Percentiles rank a stretch among this genome's conserved stretches.
phyloP scores from a whole-genome alignment of 1,140 invertebrate genomes.

The Euborellia annulipes region DNA sequence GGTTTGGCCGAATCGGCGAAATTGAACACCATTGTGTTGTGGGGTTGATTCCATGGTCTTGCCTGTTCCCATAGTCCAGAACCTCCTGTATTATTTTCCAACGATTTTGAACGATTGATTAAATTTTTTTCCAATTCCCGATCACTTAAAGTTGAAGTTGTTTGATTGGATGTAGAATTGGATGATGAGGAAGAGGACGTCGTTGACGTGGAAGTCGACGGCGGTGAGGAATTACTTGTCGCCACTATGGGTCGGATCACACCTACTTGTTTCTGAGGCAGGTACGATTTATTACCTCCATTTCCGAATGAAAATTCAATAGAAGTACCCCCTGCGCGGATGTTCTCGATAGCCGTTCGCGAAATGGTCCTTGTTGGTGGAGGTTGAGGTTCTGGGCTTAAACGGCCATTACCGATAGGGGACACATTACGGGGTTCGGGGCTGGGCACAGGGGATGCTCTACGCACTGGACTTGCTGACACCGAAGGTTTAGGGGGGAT shows the following conservation, averaged over 20 bases:
- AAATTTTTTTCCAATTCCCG: constrained; percentile 53
- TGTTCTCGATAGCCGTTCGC: constrained; percentile 44
- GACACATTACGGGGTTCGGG: too few species aligned
- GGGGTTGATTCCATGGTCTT: constrained; percentile 34
- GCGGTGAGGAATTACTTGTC: too few species aligned
- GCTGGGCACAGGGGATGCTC: too few species aligned
- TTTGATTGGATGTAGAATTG: constrained; percentile 14
- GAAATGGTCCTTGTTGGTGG: constrained; percentile 35
- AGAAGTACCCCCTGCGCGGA: constrained; percentile 43
- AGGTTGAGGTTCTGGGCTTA: too few species aligned
- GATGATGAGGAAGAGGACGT: too few species aligned
- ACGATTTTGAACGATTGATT: constrained; percentile 47
- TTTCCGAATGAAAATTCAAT: constrained; percentile 40
- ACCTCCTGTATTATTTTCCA: constrained; percentile 17
- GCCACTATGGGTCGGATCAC: constrained; percentile 41
- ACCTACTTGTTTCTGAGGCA: constrained; percentile 40
- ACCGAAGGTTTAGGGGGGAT: too few species aligned
- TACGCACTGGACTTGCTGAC: too few species aligned
- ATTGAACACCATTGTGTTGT: constrained; percentile 70
- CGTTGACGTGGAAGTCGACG: constrained; percentile 30
- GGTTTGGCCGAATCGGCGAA: constrained; percentile 60
- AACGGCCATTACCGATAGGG: too few species aligned
- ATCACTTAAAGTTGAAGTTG: constrained; percentile 33
- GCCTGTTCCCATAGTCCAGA: constrained; percentile 31
- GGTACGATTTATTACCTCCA: constrained; percentile 25